Percentiles rank a stretch among this genome's conserved stretches.
These are phyloP conservation scores for Butastur rufipennis DNA, from an alignment of 2,113 vertebrate species.

Conservation along the genomic window DNA sequence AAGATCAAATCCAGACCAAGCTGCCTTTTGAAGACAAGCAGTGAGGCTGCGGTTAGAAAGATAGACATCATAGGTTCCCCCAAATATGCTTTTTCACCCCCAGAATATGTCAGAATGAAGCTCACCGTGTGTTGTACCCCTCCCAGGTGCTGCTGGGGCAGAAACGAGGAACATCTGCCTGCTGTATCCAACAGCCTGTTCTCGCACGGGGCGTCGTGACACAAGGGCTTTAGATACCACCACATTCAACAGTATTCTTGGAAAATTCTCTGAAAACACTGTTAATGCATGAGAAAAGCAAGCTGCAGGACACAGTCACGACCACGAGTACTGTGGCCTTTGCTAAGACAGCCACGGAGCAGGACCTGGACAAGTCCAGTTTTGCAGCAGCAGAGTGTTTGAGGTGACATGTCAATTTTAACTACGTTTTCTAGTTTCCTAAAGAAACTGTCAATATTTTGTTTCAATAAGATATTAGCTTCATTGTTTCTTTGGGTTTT, in stretches of 20 bases:
- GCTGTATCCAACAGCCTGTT: not conserved
- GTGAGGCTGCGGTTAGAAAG: not conserved
- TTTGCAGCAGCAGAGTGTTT: not conserved
- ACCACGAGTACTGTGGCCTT: accelerated
- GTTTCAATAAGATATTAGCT: not conserved
- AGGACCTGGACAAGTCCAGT: not conserved
- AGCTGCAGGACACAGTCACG: accelerated
- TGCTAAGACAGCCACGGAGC: not conserved
- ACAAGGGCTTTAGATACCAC: not conserved
- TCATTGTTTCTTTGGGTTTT: not conserved
- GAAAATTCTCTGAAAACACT: not conserved
- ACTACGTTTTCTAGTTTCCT: not conserved
- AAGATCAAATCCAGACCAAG: not conserved
- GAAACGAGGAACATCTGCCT: not conserved
- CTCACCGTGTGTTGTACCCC: not conserved
- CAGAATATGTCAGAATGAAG: not conserved
- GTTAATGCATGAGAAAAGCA: not conserved
- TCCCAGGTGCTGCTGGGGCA: not conserved
- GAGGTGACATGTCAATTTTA: not conserved
- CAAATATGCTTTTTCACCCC: not conserved
- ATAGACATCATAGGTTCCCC: accelerated
- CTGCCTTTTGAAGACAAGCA: not conserved
- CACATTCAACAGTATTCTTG: not conserved
- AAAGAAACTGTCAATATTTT: not conserved
- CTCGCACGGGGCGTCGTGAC: accelerated